Evolutionary conservation across 64 coral and sea anemone genomes (phyloP).

Genomic region (Montipora capricornis): DNA sequence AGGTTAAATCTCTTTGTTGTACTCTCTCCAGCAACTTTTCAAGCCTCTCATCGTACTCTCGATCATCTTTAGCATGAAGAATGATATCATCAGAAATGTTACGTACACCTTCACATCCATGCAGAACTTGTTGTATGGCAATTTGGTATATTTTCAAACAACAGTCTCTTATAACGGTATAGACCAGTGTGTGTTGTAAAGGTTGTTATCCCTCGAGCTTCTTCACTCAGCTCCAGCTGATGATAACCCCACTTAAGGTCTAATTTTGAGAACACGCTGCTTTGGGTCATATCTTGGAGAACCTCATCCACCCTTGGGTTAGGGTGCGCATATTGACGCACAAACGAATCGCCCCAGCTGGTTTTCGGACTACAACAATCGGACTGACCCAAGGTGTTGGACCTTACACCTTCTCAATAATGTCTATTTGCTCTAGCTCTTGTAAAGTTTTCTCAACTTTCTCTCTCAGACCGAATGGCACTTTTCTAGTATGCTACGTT

Average conservation of each 20-base stretch:
- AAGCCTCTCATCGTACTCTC: slow-evolving; percentile 34
- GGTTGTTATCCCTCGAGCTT: slow-evolving; percentile 44
- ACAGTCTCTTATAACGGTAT: slow-evolving; percentile 41
- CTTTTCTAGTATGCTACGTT: slow-evolving; percentile 9
- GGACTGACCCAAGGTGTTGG: slow-evolving; percentile 59
- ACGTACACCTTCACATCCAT: slow-evolving; percentile 42
- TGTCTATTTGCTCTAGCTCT: slow-evolving; percentile 38
- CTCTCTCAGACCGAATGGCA: slow-evolving; percentile 51
- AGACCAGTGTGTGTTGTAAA: slow-evolving; percentile 56
- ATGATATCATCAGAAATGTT: slow-evolving; percentile 74
- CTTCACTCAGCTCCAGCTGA: slow-evolving; percentile 53
- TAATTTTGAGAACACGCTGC: slow-evolving; percentile 39
- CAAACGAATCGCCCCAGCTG: slow-evolving; percentile 20
- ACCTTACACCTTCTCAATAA: slow-evolving; percentile 43
- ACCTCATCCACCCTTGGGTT: slow-evolving; percentile 61
- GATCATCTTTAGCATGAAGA: slow-evolving; percentile 7
- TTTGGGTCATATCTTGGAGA: slow-evolving; percentile 35
- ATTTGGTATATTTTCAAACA: slow-evolving; percentile 67
- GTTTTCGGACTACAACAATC: slow-evolving; percentile 59
- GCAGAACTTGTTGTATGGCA: slow-evolving; percentile 43
- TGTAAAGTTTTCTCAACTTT: slow-evolving; percentile 38
- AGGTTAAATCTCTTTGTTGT: slow-evolving; percentile 24
- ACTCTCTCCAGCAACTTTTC: slow-evolving; percentile 23
- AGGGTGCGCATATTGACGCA: slow-evolving; percentile 68
- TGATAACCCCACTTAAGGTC: slow-evolving; percentile 44